Percentiles rank a stretch among this genome's conserved stretches.
These are phyloP conservation scores for Kryptolebias marmoratus DNA, from an alignment of 2,113 vertebrate species.

Conservation along the genomic window DNA sequence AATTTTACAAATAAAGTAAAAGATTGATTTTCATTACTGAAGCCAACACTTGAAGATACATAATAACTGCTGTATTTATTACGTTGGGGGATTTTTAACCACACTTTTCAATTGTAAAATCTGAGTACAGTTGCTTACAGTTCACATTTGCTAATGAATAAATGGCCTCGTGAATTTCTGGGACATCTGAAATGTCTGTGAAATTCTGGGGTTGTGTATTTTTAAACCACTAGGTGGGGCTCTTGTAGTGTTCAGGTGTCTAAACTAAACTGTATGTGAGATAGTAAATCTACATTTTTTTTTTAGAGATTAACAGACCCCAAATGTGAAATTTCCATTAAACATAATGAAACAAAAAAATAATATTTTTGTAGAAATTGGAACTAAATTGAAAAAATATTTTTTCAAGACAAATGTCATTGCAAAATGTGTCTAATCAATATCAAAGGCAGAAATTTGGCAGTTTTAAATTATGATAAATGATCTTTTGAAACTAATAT, in stretches of 20 bases:
- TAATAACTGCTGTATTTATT: not conserved
- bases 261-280: too few relatives aligned
- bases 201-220: not conserved
- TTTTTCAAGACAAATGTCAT: too few relatives aligned
- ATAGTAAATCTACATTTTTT: too few relatives aligned
- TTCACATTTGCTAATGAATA: not conserved
- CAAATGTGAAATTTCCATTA: not conserved
- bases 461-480: too few relatives aligned
- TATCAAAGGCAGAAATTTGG: too few relatives aligned
- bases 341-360: too few relatives aligned
- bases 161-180: not conserved
- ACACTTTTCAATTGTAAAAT: not conserved
- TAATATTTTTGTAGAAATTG: too few relatives aligned
- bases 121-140: not conserved
- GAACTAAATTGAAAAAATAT: too few relatives aligned
- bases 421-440: too few relatives aligned
- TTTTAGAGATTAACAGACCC: too few relatives aligned
- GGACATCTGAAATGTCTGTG: not conserved
- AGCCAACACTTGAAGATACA: not conserved
- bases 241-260: not conserved
- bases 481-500: too few relatives aligned
- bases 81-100: not conserved
- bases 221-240: slow-evolving; percentile 40
- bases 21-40: slow-evolving; percentile 2
- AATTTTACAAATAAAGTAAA: slow-evolving; percentile 59